Evolutionary conservation across 2,888 invertebrate genomes (phyloP), one percentile per base, ranked within the genome.

Genomic region (Orthosia incerta): DNA sequence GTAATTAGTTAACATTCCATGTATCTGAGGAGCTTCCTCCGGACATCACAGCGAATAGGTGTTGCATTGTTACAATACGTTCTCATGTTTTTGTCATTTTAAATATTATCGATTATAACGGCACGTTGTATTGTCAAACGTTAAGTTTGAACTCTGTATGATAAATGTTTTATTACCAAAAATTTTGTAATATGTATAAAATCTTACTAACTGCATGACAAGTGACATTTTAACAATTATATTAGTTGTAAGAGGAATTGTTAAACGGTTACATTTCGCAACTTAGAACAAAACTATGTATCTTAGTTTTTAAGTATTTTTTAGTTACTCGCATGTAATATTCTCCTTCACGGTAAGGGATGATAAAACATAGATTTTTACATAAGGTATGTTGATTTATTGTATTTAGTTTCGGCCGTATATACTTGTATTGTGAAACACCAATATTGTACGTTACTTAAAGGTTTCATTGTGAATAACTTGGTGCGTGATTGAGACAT

Each of bases 1-100:
- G 88, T 93, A 90, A 89, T 92, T 91, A 93, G 92, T 94, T 94
- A 92, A 93, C 95, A 95, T 95, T 95, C 95, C 96, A 93, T 89
- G 90, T 93, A 89, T 89, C 82, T 86, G 89, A 86, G 82, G 83
- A 20, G 45, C 61, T 18, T 20, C 82, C 76, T 78, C 82, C 79
- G 78, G 83, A 88, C 90, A 90, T 92, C 92, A 92, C 93, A 91
- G 82, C 84, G 82, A 69, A 75, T 77, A 79, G 73, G 80, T 82
- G 89, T 89, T 87, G 86, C 81, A 88, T 87, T 63, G 79, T 86
- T 87, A 53, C 75, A 80, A 85, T 87, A 85, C 80, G 85, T 82
- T 87, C 84, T 80, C 75, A 82, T 84, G 82, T 82, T 87, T 82
- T 86, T 76, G 81, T 85, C 86, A 83, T 82, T 87, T 77, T 80